phyloP scores from a whole-genome alignment of 2,797 vertebrate species.

The Rhynchotus rufescens region DNA sequence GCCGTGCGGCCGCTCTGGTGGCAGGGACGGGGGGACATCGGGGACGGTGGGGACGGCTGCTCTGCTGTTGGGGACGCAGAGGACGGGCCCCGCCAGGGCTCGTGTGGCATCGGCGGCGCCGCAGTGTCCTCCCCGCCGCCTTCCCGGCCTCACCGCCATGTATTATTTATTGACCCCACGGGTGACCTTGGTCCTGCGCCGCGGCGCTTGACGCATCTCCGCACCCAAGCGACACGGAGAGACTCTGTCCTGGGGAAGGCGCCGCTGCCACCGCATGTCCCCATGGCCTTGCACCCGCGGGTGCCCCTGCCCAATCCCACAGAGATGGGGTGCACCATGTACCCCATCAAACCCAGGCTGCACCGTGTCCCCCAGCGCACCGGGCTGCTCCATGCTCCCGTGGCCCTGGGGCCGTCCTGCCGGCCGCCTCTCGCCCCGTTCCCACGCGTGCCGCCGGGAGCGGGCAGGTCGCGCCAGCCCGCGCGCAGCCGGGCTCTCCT shows the following conservation, averaged over 20 bases:
- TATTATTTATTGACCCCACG: constrained; percentile 65
- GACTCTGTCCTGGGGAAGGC: rapidly evolving
- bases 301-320: too few species aligned
- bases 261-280: neutral
- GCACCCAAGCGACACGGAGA: rapidly evolving
- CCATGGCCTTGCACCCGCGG: rapidly evolving
- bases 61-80: too few species aligned
- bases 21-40: too few species aligned
- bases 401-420: too few species aligned
- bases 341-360: too few species aligned
- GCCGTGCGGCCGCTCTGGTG: rapidly evolving
- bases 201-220: rapidly evolving
- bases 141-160: constrained; percentile 60
- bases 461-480: neutral
- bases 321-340: too few species aligned
- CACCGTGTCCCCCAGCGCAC: too few species aligned
- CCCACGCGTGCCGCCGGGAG: neutral
- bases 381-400: too few species aligned
- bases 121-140: constrained; percentile 54
- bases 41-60: too few species aligned
- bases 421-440: too few species aligned
- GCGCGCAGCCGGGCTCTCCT: neutral
- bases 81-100: too few species aligned
- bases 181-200: neutral
- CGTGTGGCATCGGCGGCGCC: too few species aligned